A percentile compares a stretch with the other conserved stretches of the same genome.
These are phyloP conservation scores for Peromyscus melanophrys DNA, from an alignment of 2,797 vertebrate genomes.

Conservation along the genomic window DNA sequence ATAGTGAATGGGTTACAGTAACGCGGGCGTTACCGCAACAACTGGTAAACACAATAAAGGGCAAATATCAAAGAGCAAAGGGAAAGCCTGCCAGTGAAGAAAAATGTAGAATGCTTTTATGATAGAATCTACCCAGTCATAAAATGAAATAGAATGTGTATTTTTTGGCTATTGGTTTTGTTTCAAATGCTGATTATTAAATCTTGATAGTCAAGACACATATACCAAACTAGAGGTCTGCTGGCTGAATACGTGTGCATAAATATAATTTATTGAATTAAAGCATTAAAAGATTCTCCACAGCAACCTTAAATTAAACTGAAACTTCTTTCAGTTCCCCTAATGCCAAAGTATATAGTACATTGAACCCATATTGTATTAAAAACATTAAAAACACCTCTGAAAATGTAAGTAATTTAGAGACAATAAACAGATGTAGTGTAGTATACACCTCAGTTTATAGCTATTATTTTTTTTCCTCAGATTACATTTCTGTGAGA, in stretches of 20 bases:
- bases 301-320: conserved; percentile 74
- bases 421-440: conserved; percentile 62
- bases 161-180: conserved; percentile 65
- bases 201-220: conserved; percentile 70
- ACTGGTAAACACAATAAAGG: not conserved
- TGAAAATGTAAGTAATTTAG: conserved; percentile 74
- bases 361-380: conserved; percentile 71
- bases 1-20: too few species aligned
- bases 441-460: conserved; percentile 48
- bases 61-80: conserved; percentile 13
- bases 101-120: conserved; percentile 12
- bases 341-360: conserved; percentile 60
- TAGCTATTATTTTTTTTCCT: conserved; percentile 67
- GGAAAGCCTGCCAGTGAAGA: not conserved
- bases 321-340: conserved; percentile 67
- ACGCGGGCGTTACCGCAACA: too few species aligned
- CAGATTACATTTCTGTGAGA: conserved; percentile 59
- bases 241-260: not conserved
- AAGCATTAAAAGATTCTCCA: conserved; percentile 77
- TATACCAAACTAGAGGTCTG: conserved; percentile 41
- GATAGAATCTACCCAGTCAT: not conserved
- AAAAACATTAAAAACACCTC: conserved; percentile 73
- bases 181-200: conserved; percentile 67
- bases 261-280: conserved; percentile 68
- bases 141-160: conserved; percentile 41